These are phyloP conservation scores for Talpa occidentalis DNA, from an alignment of 2,113 vertebrate species.

Conservation along the genomic window DNA sequence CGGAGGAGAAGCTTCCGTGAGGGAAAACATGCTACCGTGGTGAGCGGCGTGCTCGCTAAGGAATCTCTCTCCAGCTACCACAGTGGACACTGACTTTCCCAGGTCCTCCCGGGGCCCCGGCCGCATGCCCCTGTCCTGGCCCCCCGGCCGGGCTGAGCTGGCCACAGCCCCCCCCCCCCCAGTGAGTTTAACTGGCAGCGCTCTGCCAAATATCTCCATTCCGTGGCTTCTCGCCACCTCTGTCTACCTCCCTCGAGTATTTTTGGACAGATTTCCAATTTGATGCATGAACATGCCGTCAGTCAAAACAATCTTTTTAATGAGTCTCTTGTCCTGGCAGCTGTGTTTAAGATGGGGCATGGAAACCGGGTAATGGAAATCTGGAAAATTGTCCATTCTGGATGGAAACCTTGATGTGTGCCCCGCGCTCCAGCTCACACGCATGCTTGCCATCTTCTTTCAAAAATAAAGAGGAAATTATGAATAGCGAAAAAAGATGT, in stretches of 20 bases:
- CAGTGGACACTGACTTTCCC: neutral
- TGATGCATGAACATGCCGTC: conserved; percentile 71
- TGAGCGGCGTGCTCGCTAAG: neutral
- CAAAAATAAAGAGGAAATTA: conserved; percentile 73
- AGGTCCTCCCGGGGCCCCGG: neutral
- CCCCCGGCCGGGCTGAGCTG: neutral
- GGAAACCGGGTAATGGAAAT: conserved; percentile 65
- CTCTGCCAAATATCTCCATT: neutral
- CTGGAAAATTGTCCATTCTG: conserved; percentile 73
- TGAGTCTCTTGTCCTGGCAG: conserved; percentile 79
- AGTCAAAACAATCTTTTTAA: conserved; percentile 80
- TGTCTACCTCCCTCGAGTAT: conserved; percentile 62
- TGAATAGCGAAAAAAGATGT: conserved; percentile 68
- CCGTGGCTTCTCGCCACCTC: conserved; percentile 29
- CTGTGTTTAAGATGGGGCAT: conserved; percentile 78
- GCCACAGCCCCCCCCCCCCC: neutral
- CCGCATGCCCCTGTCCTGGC: neutral
- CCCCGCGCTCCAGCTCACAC: conserved; percentile 1
- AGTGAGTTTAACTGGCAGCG: neutral
- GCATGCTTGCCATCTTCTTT: conserved; percentile 57
- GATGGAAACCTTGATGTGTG: conserved; percentile 57
- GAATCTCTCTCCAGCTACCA: neutral
- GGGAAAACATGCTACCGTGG: rapidly evolving
- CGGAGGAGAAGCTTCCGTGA: neutral
- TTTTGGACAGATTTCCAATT: conserved; percentile 74